Evolutionary conservation across 2,888 invertebrate genomes (phyloP).

Genomic region (Antitype chi): DNA sequence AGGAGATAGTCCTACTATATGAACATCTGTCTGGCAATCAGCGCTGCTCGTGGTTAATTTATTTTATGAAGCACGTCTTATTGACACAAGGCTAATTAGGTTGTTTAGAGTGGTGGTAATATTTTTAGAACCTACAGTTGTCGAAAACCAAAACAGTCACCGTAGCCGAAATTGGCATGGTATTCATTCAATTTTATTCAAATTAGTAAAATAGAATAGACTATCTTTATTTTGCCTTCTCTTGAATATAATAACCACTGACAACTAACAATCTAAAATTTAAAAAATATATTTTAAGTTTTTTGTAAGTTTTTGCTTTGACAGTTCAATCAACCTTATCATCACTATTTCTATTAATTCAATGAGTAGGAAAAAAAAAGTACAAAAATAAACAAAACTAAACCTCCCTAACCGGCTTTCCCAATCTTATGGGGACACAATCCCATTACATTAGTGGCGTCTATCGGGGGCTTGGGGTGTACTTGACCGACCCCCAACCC

Average conservation of each 20-base stretch:
- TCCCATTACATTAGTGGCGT: slow-evolving; percentile 35
- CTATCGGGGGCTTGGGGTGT: slow-evolving; percentile 15
- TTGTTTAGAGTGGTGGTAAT: too few relatives aligned
- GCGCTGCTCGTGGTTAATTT: background rate
- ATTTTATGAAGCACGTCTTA: background rate
- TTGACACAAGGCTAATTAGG: background rate
- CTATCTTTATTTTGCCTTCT: background rate
- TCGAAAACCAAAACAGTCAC: too few relatives aligned
- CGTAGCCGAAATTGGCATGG: too few relatives aligned
- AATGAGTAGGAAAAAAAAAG: too few relatives aligned
- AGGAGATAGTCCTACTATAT: background rate
- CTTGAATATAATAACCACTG: too few relatives aligned
- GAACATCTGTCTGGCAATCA: background rate
- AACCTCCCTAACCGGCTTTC: background rate
- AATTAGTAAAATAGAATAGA: background rate
- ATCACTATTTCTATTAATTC: background rate
- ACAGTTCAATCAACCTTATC: background rate
- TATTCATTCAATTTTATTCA: too few relatives aligned
- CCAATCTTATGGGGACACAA: slow-evolving; percentile 28
- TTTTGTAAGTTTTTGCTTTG: too few relatives aligned
- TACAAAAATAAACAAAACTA: slow-evolving; percentile 4
- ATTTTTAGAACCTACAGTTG: background rate
- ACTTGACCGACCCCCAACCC: slow-evolving; percentile 48
- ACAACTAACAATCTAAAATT: too few relatives aligned
- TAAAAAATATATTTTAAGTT: too few relatives aligned